Evolutionary conservation across 2,888 invertebrate species (phyloP).

Genomic region (Globia sparganii): DNA sequence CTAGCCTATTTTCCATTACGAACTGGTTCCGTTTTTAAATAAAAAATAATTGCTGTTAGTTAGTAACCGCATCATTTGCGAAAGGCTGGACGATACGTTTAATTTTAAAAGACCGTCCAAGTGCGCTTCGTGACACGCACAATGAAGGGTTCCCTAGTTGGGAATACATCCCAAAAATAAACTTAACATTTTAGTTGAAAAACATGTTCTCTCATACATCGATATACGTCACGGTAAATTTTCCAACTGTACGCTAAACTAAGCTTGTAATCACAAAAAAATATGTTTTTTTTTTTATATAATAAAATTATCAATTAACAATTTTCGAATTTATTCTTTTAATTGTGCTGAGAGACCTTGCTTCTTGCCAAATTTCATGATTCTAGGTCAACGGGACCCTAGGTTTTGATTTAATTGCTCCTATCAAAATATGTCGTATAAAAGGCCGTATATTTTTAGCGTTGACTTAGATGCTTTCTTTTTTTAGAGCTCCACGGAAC

Average conservation of each 20-base stretch:
- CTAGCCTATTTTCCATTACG: neutral
- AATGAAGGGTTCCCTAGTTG: neutral
- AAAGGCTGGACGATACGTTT: neutral
- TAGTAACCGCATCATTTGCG: neutral
- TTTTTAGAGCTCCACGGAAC: too few species aligned
- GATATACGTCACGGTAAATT: neutral
- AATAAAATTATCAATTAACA: too few species aligned
- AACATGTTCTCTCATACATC: neutral
- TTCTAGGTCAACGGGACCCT: too few species aligned
- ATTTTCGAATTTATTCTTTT: too few species aligned
- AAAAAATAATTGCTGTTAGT: neutral
- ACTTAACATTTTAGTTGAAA: too few species aligned
- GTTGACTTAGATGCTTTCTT: too few species aligned
- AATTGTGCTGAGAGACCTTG: too few species aligned
- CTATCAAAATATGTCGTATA: too few species aligned
- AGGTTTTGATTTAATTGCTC: too few species aligned
- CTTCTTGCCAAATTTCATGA: too few species aligned
- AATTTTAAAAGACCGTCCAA: neutral
- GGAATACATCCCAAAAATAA: neutral
- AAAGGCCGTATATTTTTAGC: too few species aligned
- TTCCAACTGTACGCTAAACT: neutral
- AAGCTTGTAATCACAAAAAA: neutral
- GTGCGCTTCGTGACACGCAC: neutral
- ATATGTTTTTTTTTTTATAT: neutral
- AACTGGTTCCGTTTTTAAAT: conserved; percentile 1